Base-by-base conservation (phyloP, 2,888 invertebrate species). In the Apotomis turbidana region DNA sequence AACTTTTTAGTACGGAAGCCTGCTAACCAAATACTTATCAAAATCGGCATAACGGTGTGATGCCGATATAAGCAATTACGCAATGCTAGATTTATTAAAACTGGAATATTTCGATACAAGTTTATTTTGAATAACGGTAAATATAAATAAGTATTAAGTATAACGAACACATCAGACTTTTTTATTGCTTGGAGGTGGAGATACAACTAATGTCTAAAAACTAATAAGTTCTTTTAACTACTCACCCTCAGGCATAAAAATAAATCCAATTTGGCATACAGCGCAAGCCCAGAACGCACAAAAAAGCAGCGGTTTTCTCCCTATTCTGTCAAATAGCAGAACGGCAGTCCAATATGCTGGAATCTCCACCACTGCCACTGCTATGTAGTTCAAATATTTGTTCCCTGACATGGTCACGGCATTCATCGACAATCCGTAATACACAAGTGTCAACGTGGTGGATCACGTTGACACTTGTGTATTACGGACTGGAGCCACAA, bases 351-450 rank as follows among this genome's bases (percentile, higher is more conserved):
- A 84, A 78, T 95, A 95, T 0, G 94, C 96, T 0, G 96, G 96
- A 68, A 96, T 94, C 82, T 96, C 96, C 13, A 95, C 91, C 13
- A 93, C 76, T 0, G 92, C 85, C 3, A 94, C 94, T 58, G 94
- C 80, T 12, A 95, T 94, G 79, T 96, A 96, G 83, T 96, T 96
- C 8, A 95, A 77, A 81, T 96, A 96, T 78, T 94, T 95, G 81
- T 96, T 94, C 3, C 96, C 96, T 41, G 94, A 93, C 57, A 96
- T 86, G 2, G 95, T 90, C 2, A 96, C 95, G 0, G 96, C 94
- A 84, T 95, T 96, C 66, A 96, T 86, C 2, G 95, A 95, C 49
- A 96, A 84, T 0, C 96, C 96, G 78, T 96, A 96, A 84, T 95
- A 96, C 6, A 96, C 94, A 74, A 96, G 94, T 0, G 95, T 95